These are phyloP conservation scores for Lasioglossum lativentre DNA, from an alignment of 2,888 invertebrate species.

Conservation along the genomic window DNA sequence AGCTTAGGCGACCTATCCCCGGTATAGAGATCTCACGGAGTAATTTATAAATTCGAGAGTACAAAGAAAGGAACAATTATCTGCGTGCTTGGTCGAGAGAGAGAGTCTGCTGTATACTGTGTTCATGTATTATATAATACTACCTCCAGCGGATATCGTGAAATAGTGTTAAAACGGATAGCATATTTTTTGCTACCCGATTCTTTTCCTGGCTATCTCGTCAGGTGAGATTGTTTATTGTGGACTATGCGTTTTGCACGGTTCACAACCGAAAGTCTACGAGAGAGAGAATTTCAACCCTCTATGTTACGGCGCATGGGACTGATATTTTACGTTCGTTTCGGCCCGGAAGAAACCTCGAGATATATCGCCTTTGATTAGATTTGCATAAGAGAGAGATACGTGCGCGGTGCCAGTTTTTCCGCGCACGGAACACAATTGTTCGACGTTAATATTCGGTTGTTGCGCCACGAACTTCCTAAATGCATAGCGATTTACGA, in stretches of 20 bases:
- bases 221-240: neutral
- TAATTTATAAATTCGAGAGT: slow-evolving; percentile 62
- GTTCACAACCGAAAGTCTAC: neutral
- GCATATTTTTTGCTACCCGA: neutral
- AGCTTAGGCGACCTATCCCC: neutral
- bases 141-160: slow-evolving; percentile 48
- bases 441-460: slow-evolving; percentile 21
- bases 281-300: too few relatives aligned
- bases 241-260: slow-evolving; percentile 16
- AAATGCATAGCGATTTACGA: too few relatives aligned
- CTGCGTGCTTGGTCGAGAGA: neutral
- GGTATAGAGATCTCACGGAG: slow-evolving; percentile 55
- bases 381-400: slow-evolving; percentile 57
- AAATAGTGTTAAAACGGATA: neutral
- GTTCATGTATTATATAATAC: slow-evolving; percentile 9
- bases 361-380: slow-evolving; percentile 53
- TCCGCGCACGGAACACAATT: slow-evolving; percentile 24
- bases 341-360: slow-evolving; percentile 19
- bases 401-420: slow-evolving; percentile 16
- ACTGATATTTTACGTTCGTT: slow-evolving; percentile 46
- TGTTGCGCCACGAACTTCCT: neutral
- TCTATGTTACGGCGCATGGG: slow-evolving; percentile 45
- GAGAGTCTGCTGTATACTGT: slow-evolving; percentile 15
- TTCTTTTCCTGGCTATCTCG: neutral
- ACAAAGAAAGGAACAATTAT: slow-evolving; percentile 49